Evolutionary conservation across 1,140 invertebrate species (phyloP).

Genomic region (Trichonephila inaurata): DNA sequence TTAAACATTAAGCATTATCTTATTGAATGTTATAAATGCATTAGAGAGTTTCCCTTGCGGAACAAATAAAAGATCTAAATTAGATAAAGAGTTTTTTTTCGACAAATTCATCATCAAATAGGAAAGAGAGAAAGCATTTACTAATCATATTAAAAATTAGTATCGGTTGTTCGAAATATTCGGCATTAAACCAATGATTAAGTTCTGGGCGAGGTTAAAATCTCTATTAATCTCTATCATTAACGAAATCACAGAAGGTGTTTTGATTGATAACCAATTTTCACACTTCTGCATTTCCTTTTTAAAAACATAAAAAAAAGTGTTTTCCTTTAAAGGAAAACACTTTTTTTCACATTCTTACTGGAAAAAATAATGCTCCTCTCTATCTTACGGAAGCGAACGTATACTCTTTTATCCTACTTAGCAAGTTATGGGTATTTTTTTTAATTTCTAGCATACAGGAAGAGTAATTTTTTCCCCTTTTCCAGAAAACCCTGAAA

Average conservation of each 20-base stretch:
- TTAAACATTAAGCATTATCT: not conserved
- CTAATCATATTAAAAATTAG: not conserved
- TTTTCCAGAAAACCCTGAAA: not conserved
- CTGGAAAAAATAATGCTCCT: not conserved
- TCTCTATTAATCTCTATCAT: slow-evolving; percentile 60
- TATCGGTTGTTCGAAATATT: not conserved
- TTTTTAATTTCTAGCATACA: slow-evolving; percentile 55
- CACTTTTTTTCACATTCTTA: slow-evolving; percentile 6
- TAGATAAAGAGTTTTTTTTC: not conserved
- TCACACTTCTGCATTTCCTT: slow-evolving; percentile 16
- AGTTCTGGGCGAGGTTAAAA: slow-evolving; percentile 3
- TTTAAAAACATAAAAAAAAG: not conserved
- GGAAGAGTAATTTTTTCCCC: not conserved
- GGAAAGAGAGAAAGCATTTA: slow-evolving; percentile 11
- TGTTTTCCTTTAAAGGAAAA: not conserved
- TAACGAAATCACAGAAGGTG: slow-evolving; percentile 48
- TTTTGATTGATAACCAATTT: slow-evolving; percentile 68
- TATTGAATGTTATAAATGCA: not conserved
- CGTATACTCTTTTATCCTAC: slow-evolving; percentile 3
- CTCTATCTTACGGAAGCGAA: slow-evolving; percentile 49
- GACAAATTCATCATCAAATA: not conserved
- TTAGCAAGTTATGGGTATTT: not conserved
- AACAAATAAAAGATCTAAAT: not conserved
- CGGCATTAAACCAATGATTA: slow-evolving; percentile 48
- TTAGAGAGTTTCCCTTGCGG: not conserved